Conservation (phyloP, 1,140 invertebrate genomes). For the Lepidurus arcticus region DNA sequence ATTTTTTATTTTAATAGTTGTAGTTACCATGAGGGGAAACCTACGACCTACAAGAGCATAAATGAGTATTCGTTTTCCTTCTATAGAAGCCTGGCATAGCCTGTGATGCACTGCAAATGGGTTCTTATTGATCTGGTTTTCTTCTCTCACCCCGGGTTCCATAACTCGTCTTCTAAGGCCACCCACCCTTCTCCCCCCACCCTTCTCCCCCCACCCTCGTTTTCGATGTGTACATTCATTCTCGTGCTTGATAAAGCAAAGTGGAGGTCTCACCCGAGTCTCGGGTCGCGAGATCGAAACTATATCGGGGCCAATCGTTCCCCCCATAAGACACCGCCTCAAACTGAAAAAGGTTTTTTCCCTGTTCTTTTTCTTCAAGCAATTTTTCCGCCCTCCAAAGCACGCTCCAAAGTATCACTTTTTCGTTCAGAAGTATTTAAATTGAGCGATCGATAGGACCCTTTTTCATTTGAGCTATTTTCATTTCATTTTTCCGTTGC, state of each 20-base stretch:
- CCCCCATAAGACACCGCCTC: background rate
- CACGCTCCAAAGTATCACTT: too few relatives aligned
- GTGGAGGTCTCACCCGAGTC: background rate
- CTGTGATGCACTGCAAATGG: constrained; percentile 9
- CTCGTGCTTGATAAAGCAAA: background rate
- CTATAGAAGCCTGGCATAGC: too few relatives aligned
- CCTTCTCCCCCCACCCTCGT: background rate
- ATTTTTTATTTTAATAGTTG: background rate
- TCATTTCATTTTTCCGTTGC: too few relatives aligned
- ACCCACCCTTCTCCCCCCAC: background rate
- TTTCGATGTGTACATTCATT: background rate
- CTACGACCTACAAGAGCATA: background rate
- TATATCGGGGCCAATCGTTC: background rate
- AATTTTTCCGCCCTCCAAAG: too few relatives aligned
- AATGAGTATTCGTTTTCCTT: background rate
- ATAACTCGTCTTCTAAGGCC: background rate
- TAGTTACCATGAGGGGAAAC: background rate
- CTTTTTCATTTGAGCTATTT: too few relatives aligned
- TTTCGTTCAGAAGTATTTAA: too few relatives aligned
- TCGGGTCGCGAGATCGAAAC: background rate
- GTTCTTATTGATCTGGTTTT: constrained; percentile 18
- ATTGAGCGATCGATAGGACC: too few relatives aligned
- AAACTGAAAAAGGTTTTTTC: background rate
- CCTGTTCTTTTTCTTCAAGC: background rate
- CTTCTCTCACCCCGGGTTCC: constrained; percentile 4